Percentiles rank a stretch among this genome's conserved stretches.
These are phyloP conservation scores for Plecturocebus donacophilus DNA, from an alignment of 2,113 vertebrate genomes.

Conservation along the genomic window DNA sequence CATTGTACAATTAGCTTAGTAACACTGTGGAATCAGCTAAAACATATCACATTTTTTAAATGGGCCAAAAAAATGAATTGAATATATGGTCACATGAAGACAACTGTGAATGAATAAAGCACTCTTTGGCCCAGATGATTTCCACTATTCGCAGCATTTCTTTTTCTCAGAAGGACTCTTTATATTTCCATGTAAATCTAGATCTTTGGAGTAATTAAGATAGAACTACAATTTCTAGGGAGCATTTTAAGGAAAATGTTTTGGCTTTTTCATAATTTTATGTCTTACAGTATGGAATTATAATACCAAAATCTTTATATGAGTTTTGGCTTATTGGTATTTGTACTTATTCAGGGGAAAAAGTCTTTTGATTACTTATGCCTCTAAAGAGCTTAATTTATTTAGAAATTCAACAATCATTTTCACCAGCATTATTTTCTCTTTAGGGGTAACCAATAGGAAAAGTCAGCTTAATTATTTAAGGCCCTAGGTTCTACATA, in stretches of 20 bases:
- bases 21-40: background rate
- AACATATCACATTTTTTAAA: background rate
- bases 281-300: conserved; percentile 6
- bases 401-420: conserved; percentile 54
- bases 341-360: conserved; percentile 41
- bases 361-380: background rate
- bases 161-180: conserved; percentile 28
- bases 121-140: background rate
- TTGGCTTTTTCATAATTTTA: conserved; percentile 37
- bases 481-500: conserved; percentile 47
- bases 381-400: conserved; percentile 1
- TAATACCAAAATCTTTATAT: conserved; percentile 34
- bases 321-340: conserved; percentile 49
- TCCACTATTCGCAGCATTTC: background rate
- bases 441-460: conserved; percentile 48
- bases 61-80: background rate
- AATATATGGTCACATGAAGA: background rate
- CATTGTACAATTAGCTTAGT: background rate
- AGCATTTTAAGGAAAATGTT: background rate
- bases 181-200: conserved; percentile 31
- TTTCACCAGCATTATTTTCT: conserved; percentile 76
- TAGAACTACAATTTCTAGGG: background rate
- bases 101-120: background rate
- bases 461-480: conserved; percentile 64
- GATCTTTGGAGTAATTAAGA: conserved; percentile 32